Conservation (phyloP, 2,113 vertebrate species). For the Corapipo altera region DNA sequence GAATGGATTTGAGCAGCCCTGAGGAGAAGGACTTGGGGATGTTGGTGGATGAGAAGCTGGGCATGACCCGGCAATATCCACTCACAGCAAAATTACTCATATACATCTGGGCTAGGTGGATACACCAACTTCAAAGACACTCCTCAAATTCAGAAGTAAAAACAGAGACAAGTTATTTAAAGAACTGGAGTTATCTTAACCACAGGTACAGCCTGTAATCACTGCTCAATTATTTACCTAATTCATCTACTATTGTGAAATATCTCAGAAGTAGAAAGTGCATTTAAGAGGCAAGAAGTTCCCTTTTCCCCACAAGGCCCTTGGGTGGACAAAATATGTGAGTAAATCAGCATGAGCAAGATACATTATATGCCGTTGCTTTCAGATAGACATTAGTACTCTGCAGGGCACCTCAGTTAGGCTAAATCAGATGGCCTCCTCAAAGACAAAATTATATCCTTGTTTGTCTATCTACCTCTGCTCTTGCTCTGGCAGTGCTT, state of each 20-base stretch:
- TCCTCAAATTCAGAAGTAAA: neutral
- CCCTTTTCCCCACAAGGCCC: accelerated
- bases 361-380: neutral
- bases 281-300: neutral
- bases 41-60: neutral
- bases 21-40: neutral
- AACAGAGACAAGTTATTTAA: neutral
- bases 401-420: neutral
- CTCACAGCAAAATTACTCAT: neutral
- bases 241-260: neutral
- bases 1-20: neutral
- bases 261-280: neutral
- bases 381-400: neutral
- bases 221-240: neutral
- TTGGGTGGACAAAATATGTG: neutral
- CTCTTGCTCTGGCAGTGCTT: neutral
- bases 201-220: neutral
- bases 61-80: accelerated
- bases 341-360: neutral
- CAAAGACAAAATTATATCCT: neutral
- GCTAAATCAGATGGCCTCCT: neutral
- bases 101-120: neutral
- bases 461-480: neutral
- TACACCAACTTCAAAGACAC: neutral
- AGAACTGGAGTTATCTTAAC: neutral